These are phyloP conservation scores for Sarcophaga carnaria DNA, from an alignment of 2,888 invertebrate genomes.

Conservation along the genomic window DNA sequence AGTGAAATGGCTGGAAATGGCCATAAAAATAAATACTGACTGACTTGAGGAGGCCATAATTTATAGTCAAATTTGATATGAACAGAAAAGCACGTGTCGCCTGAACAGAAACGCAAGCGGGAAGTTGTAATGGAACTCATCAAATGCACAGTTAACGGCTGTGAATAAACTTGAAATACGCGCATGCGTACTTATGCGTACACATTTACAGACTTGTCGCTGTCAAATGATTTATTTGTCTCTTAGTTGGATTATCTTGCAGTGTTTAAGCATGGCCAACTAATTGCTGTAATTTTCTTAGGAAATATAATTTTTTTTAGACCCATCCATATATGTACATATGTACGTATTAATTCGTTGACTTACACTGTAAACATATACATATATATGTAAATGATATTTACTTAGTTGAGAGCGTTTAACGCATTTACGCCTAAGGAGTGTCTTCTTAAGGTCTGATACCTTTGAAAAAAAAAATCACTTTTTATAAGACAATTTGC, in stretches of 20 bases:
- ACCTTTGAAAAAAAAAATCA: slow-evolving; percentile 13
- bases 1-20: slow-evolving; percentile 4
- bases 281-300: background rate
- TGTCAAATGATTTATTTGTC: background rate
- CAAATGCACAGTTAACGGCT: background rate
- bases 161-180: background rate
- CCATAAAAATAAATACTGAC: slow-evolving; percentile 5
- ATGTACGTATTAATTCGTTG: too few species aligned
- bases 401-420: too few species aligned
- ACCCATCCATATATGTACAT: too few species aligned
- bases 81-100: background rate
- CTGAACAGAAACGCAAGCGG: background rate
- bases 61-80: background rate
- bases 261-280: background rate
- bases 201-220: background rate
- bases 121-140: slow-evolving; percentile 8
- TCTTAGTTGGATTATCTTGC: background rate
- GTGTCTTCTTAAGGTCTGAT: slow-evolving; percentile 12
- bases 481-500: slow-evolving; percentile 14
- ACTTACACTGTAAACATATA: too few species aligned
- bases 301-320: background rate
- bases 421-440: background rate
- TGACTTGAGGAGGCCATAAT: slow-evolving; percentile 1
- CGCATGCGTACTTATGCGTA: background rate
- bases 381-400: too few species aligned